Evolutionary conservation across 2,113 vertebrate species (phyloP), one percentile per base, ranked within the genome.

Genomic region (Eudorcas thomsonii): DNA sequence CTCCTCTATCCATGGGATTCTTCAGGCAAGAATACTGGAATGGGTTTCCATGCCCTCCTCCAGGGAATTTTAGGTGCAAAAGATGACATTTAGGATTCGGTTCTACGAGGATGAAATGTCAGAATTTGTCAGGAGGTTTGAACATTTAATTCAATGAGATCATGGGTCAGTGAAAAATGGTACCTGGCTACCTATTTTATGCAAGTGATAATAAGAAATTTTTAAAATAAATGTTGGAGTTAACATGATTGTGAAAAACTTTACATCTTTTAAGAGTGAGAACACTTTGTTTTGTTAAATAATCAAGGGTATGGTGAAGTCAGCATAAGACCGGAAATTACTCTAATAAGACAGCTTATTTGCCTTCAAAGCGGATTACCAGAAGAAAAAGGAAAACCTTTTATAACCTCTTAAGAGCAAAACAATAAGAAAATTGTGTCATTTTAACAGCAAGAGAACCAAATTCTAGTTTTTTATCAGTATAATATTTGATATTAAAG

Each of bases 191-290:
- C 16, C 33, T 95, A 80, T 80, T 89, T 95, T 95, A 89, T 57
- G 9, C 55, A 84, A 91, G 43, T 94, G 62, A 64, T 15, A 91
- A 83, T 19, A 50, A 77, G 83, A 91, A 19, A 59, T 67, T 84
- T 91, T 88, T 17, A 67, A 96, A 96, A 50, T 78, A 94, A 96
- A 96, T 91, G 87, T 30, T 84, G 54, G 55, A 78, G 60, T n/a
- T 88, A 77, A 88, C 39, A 83, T 64, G 74, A 91, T 64, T 91
- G 55, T 83, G 25, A 64, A 82, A 82, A 91, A 48, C 15, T 7
- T 67, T 54, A 13, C 5, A 2, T 62, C n/a, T 57, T 94, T 91
- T 86, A 86, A 54, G 52, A 50, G 19, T 96, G 45, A 94, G 36
- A 67, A 86, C 7, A 77, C 30, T 94, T 87, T 91, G 25, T 88